phyloP scores from a whole-genome alignment of 2,113 vertebrate species.

The Phainopepla nitens region DNA sequence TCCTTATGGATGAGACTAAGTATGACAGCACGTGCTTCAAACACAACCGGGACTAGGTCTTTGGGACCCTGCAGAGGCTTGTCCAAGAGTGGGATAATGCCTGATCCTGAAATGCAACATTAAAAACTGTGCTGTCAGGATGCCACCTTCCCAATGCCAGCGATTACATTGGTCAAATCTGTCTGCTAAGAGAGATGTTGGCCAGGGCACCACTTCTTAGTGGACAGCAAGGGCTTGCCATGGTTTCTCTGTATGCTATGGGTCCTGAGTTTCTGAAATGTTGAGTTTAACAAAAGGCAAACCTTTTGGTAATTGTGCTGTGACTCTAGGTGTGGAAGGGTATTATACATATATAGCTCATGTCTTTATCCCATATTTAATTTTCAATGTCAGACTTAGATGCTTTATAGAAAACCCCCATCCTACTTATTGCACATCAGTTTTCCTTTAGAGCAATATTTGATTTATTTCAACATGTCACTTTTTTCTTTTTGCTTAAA shows the following conservation, averaged over 20 bases:
- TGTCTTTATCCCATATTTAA: not conserved
- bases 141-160: not conserved
- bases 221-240: not conserved
- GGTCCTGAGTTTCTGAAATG: not conserved
- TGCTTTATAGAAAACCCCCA: not conserved
- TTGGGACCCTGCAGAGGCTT: not conserved
- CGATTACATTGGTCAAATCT: not conserved
- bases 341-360: not conserved
- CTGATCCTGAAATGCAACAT: not conserved
- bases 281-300: not conserved
- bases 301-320: not conserved
- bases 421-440: not conserved
- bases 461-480: not conserved
- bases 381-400: not conserved
- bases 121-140: not conserved
- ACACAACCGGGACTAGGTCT: not conserved
- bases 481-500: not conserved
- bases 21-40: not conserved
- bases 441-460: not conserved
- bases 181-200: not conserved
- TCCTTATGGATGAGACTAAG: not conserved
- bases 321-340: not conserved
- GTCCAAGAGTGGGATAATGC: not conserved
- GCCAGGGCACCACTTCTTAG: not conserved
- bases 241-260: not conserved